Evolutionary conservation across 2,113 vertebrate species (phyloP), one percentile per base, ranked within the genome.

Genomic region (Mastomys natalensis): DNA sequence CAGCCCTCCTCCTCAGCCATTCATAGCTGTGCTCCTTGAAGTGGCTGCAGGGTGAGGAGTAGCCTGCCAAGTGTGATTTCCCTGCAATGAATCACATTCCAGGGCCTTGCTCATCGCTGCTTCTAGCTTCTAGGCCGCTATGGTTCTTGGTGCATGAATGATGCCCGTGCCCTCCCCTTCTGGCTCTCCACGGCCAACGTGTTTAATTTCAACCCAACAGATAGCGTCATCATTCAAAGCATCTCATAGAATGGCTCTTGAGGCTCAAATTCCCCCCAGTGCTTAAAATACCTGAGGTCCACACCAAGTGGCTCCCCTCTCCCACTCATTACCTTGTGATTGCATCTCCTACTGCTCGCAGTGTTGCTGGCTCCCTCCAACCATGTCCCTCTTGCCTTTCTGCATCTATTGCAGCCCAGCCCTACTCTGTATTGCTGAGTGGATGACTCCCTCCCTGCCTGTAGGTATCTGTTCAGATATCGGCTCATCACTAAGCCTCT

Each of bases 351-450:
- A 0, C 55, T 17, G 17, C 45, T 86, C 60, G 66, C 19, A 9
- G 5, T 9, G 34, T 9, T 0, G 0, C 13, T 17, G n/a, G 19
- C 45, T 43, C 19, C 9, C 8, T 16, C 62, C 9, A 74, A 58
- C 21, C 31, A 21, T 2, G 1, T 12, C 34, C 72, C 29, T 58
- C n/a, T 34, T 10, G 0, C 0, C 5, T 2, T 66, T 8, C 13
- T 12, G 21, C 37, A 60, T 1, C 55, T 12, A 45, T 8, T 80
- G 22, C 37, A 26, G 0, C 7, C 68, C 17, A 15, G 55, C 13
- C 1, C n/a, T 7, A 7, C 7, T 11, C 48, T 53, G n/a, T 4
- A 11, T n/a, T 8, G 81, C 9, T 62, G 58, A 84, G 55, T 84
- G 0, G 0, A 12, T 22, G 45, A 43, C 48, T 45, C 21, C 3